Evolutionary conservation across 1,140 invertebrate species (phyloP), one percentile per base, ranked within the genome.

Genomic region (Trichoplusia ni): DNA sequence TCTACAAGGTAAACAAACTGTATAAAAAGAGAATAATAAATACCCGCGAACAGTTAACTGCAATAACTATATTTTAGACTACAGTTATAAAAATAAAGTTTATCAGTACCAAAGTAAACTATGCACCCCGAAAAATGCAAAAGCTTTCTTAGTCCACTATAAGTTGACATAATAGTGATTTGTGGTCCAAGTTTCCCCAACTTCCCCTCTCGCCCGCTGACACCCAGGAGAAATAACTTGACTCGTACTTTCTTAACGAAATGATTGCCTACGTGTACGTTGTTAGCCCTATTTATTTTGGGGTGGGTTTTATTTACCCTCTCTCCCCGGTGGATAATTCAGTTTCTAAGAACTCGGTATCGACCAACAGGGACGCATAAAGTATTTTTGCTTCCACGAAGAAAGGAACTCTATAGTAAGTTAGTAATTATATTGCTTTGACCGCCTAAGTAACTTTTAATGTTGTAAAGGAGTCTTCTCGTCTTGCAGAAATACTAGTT

Each of bases 181-280:
- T 81, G 76, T 77, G 54, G 67, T 29, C 25, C 14, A 75, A 73
- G 60, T 79, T 79, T 33, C 37, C 68, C 68, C 62, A 53, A 53
- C 67, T 65, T 63, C 65, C 71, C 42, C 64, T 40, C 54, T 14
- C 67, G 51, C 25, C 64, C 71, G 68, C 69, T 67, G 64, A 76
- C 76, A 79, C 83, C 82, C 81, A 63, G 63, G 81, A 84, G 82
- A 87, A 87, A 84, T 86, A 86, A 84, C 69, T 83, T 63, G 49
- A 61, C 77, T 77, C 71, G 73, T 80, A 84, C 75, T 82, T 82
- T 84, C 80, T 84, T 84, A 83, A 82, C 80, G 77, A 83, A 87
- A 87, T 86, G 81, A 87, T 87, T 87, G 80, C 80, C 79, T 79
- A 83, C 79, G 79, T 87, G 81, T 74, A 80, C 69, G 73, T 82